Base-by-base conservation (phyloP, 2,113 vertebrate genomes). In the Serilophus lunatus region DNA sequence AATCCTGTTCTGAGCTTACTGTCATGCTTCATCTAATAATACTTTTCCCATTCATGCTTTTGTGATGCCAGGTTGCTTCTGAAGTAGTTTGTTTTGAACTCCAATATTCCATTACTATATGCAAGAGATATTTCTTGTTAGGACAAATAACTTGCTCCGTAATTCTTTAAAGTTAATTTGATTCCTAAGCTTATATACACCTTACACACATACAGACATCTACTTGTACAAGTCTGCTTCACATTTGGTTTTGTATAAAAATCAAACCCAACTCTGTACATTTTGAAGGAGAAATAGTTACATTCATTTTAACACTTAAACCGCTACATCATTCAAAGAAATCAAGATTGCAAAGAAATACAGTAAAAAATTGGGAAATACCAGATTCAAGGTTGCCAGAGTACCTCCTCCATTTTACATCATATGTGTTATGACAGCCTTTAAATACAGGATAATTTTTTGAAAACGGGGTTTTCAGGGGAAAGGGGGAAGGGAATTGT, bases 41-140 rank as follows among this genome's bases (percentile, higher is more conserved):
- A 64, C 18, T 74, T 88, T 79, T 86, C 56, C 49, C 23, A 53
- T 60, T 84, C 26, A 40, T 82, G 31, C 7, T 63, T 94, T 88
- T 90, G 14, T 93, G n/a, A 45, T n/a, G 31, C 24, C 47, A 79
- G 9, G 6, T 20, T 86, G 16, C 54, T 96, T 93, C 82, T 82
- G 40, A 96, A 96, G 74, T 40, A 76, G 91, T 81, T 38, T 78
- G 51, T 92, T 95, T 90, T 61, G 86, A 82, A 81, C 53, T 86
- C 29, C 31, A 42, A 80, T 64, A n/a, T 33, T 26, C 3, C 50
- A 23, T 89, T 90, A 51, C 22, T 31, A 12, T 35, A 64, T 31
- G 13, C 31, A 69, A 85, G 40, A 53, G 9, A 45, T 12, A 72
- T 76, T 68, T 54, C 33, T 54, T 85, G 4, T 6, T n/a, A 65